Conservation (phyloP, 2,888 invertebrate species). For the Drepanosiphum platanoidis region DNA sequence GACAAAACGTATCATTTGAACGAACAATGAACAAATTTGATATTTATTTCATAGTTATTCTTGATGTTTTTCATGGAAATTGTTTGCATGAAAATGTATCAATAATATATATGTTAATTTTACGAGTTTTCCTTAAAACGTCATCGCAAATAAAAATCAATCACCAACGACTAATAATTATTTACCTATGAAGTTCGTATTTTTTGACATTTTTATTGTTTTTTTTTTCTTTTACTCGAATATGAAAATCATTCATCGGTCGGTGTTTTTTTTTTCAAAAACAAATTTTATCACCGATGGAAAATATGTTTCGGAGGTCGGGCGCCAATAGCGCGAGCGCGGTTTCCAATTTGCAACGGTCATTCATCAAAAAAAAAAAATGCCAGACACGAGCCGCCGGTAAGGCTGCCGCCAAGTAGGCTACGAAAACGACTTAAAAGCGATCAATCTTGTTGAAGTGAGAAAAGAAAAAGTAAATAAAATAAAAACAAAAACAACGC, state of each 20-base stretch:
- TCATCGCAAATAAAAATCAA: neutral
- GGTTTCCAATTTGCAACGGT: conserved; percentile 42
- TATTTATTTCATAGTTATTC: neutral
- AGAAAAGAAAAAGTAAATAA: conserved; percentile 58
- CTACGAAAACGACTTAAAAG: conserved; percentile 28
- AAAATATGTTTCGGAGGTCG: conserved; percentile 20
- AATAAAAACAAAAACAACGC: conserved; percentile 47
- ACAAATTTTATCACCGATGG: conserved; percentile 31
- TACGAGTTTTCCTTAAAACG: neutral
- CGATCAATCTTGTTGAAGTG: conserved; percentile 57
- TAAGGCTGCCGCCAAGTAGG: conserved; percentile 50
- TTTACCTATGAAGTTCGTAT: neutral
- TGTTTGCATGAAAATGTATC: neutral
- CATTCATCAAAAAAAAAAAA: conserved; percentile 55
- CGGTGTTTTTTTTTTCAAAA: neutral
- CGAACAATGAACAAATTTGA: neutral
- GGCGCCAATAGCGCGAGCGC: neutral
- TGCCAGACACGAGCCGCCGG: conserved; percentile 26
- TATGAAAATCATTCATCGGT: conserved; percentile 3
- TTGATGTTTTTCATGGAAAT: neutral
- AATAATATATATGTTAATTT: neutral
- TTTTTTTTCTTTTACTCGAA: neutral
- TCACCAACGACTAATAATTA: neutral
- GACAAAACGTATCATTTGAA: too few relatives aligned
- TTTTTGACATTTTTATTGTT: conserved; percentile 21